phyloP scores from a whole-genome alignment of 2,888 invertebrate species.

The Chloroclystis v-ata region DNA sequence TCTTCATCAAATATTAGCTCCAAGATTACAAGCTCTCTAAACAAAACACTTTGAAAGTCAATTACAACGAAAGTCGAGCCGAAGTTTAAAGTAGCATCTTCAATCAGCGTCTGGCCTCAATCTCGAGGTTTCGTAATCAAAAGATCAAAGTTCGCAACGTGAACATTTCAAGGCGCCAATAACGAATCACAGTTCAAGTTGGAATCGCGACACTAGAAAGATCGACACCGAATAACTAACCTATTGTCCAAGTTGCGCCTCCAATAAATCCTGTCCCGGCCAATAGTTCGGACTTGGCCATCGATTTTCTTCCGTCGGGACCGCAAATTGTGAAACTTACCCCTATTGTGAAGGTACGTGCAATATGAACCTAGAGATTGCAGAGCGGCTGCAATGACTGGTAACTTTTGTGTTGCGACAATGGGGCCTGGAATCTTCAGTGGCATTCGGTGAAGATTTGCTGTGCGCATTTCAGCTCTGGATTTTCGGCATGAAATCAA shows the following conservation, averaged over 20 bases:
- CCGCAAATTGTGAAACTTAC: slow-evolving; percentile 63
- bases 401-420: slow-evolving; percentile 45
- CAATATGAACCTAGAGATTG: slow-evolving; percentile 57
- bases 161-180: slow-evolving; percentile 25
- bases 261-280: slow-evolving; percentile 57
- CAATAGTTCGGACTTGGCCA: slow-evolving; percentile 52
- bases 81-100: slow-evolving; percentile 13
- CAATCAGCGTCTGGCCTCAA: slow-evolving; percentile 14
- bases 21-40: neutral
- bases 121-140: slow-evolving; percentile 14
- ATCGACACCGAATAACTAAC: slow-evolving; percentile 54
- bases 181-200: slow-evolving; percentile 33
- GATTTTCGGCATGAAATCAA: slow-evolving; percentile 16
- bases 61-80: slow-evolving; percentile 12
- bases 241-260: slow-evolving; percentile 53
- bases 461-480: slow-evolving; percentile 16
- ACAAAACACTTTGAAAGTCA: slow-evolving; percentile 20
- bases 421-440: slow-evolving; percentile 31
- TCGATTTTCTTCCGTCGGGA: slow-evolving; percentile 53
- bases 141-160: slow-evolving; percentile 20
- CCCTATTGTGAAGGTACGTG: slow-evolving; percentile 53
- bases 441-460: slow-evolving; percentile 25
- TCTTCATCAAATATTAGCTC: neutral
- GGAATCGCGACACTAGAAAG: slow-evolving; percentile 40
- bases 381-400: slow-evolving; percentile 61